Percentiles rank a stretch among this genome's conserved stretches.
These are phyloP conservation scores for Steinernema feltiae DNA, from an alignment of 1,140 invertebrate species.

Conservation along the genomic window DNA sequence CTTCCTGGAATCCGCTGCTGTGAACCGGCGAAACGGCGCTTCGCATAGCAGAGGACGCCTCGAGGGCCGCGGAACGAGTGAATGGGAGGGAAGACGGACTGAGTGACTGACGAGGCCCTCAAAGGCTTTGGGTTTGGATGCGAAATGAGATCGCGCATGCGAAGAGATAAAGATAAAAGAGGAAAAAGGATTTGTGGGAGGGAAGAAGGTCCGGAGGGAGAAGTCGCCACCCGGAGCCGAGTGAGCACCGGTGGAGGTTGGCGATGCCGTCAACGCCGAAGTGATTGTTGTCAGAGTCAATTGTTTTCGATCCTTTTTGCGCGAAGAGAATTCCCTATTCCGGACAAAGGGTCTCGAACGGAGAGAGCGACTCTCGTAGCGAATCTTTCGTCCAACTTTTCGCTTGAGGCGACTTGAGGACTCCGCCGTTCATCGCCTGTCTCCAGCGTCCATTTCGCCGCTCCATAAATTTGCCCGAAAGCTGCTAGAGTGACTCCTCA, in stretches of 20 bases:
- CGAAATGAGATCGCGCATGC: neutral
- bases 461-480: neutral
- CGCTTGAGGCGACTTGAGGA: too few species aligned
- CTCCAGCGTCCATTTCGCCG: too few species aligned
- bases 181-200: neutral
- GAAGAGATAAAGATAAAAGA: conserved; percentile 6
- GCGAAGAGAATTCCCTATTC: neutral
- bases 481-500: neutral
- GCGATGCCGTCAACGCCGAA: too few species aligned
- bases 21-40: conserved; percentile 7
- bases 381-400: too few species aligned
- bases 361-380: too few species aligned
- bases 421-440: too few species aligned
- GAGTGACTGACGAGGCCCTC: neutral
- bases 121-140: neutral
- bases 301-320: neutral
- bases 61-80: neutral
- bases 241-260: neutral
- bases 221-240: neutral
- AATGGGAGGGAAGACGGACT: neutral
- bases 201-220: neutral
- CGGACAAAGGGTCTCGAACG: neutral
- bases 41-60: neutral
- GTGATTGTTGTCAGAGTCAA: too few species aligned
- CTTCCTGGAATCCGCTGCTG: neutral